Evolutionary conservation across 2,113 vertebrate genomes (phyloP), one percentile per base, ranked within the genome.

Genomic region (Nothoprocta perdicaria): DNA sequence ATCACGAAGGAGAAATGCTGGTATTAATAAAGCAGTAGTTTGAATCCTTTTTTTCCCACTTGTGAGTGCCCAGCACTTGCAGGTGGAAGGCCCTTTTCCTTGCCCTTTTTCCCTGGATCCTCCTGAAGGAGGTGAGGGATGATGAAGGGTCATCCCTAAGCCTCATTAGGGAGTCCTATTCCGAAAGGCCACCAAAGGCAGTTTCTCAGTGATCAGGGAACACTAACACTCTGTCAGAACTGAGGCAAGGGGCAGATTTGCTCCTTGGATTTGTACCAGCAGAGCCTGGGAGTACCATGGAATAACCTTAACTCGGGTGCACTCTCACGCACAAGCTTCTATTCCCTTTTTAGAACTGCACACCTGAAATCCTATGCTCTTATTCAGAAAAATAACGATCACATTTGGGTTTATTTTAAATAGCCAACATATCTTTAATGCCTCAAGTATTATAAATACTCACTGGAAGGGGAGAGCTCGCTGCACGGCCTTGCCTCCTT

Each of bases 161-260:
- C 48, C 48, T 21, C 11, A 48, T 48, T 48, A 23, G 6, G 6
- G 9, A 61, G 10, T 6, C 3, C 3, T 4, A 48, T 23, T 72
- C 38, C 35, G 35, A 27, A 71, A 90, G 61, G 1, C 11, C 31
- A 67, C 0, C 27, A 17, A 0, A 29, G 68, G 4, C 8, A 68
- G 9, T 75, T 15, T 35, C 60, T 33, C 40, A 24, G 43, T 24
- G 1, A 0, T 22, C 43, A 24, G 52, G 71, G 11, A 5, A 9
- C n/a, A 19, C 31, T 41, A 24, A 3, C 1, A 33, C 40, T 29
- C 45, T 31, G 3, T 10, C 1, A 1, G 10, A 1, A 3, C 3
- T 31, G 10, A 75, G 31, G 33, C 8, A 83, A 63, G 8, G 0
- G 1, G 11, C 60, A 48, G 48, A 33, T 3, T 57, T 24, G 14